Conservation (phyloP, 2,797 vertebrate genomes). For the Avahi laniger region DNA sequence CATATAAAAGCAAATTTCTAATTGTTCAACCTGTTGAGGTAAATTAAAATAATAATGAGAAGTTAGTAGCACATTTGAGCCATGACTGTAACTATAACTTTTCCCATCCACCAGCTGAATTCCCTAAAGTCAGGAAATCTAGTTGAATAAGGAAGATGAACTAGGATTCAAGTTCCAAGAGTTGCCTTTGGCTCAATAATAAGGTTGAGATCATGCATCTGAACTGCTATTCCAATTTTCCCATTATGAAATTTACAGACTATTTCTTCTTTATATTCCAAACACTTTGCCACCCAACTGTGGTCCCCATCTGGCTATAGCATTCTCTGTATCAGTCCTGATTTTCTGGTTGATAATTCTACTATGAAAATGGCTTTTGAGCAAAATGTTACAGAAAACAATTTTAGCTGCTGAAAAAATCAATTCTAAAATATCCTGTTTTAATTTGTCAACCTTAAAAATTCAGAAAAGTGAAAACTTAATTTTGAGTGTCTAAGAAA, state of each 20-base stretch:
- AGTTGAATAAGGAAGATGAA: conserved; percentile 30
- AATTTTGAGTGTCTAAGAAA: conserved; percentile 2
- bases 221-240: conserved; percentile 40
- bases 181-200: conserved; percentile 42
- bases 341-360: conserved; percentile 69
- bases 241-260: conserved; percentile 55
- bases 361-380: conserved; percentile 61
- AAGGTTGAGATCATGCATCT: conserved; percentile 46
- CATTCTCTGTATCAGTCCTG: conserved; percentile 49
- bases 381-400: conserved; percentile 57
- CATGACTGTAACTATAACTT: not conserved
- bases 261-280: conserved; percentile 65
- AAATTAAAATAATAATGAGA: not conserved
- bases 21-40: not conserved
- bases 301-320: conserved; percentile 67
- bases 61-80: not conserved
- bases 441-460: conserved; percentile 39
- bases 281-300: conserved; percentile 60
- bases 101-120: conserved; percentile 3
- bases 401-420: conserved; percentile 47
- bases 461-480: conserved; percentile 32
- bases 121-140: conserved; percentile 48
- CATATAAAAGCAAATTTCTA: not conserved
- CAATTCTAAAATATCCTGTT: conserved; percentile 25
- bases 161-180: not conserved